Base-by-base conservation (phyloP, 2,888 invertebrate species). In the Lasioglossum vierecki region DNA sequence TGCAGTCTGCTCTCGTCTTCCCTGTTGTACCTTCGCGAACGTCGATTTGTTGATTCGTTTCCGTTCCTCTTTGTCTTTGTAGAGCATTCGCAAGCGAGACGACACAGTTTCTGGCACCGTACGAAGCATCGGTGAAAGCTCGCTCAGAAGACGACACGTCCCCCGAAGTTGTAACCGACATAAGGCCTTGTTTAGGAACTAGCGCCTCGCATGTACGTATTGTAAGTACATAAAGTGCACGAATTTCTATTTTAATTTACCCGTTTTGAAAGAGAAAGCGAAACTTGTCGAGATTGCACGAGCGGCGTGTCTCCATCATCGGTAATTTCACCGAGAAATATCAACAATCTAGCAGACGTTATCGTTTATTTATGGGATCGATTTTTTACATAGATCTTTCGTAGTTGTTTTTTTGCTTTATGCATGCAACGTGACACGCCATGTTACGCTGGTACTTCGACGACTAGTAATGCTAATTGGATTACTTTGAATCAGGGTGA, bases 31-130 rank as follows among this genome's bases (percentile, higher is more conserved):
- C 4, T 11, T 70, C n/a, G 13, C 22, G 13, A 39, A 22, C 39
- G 9, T 39, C 35, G 11, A 35, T 68, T 68, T 39, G 22, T 22
- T 57, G 4, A 57, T n/a, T 57, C 11, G 4, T 63, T 63, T 39
- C 11, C 11, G 9, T 39, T 39, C 30, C 18, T 22, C 39, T 2
- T 68, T 68, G 39, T 39, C 1, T 39, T 70, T 49, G 26, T 46
- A 97, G 97, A 95, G 96, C 96, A 57, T 97, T 97, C 95, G 97
- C 97, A 84, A 96, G 96, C 91, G 97, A 97, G 95, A 97, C 97
- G 74, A 96, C 96, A 87, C 97, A 97, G 94, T 97, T 97, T 94
- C 95, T 97, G 93, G 97, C 97, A 72, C 97, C 97, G 6, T 97
- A 97, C 90, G 97, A 97, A 94, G 96, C 96, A 71, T 97, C 97